Evolutionary conservation across 2,888 invertebrate species (phyloP), one percentile per base, ranked within the genome.

Genomic region (Hoplodrina ambigua): DNA sequence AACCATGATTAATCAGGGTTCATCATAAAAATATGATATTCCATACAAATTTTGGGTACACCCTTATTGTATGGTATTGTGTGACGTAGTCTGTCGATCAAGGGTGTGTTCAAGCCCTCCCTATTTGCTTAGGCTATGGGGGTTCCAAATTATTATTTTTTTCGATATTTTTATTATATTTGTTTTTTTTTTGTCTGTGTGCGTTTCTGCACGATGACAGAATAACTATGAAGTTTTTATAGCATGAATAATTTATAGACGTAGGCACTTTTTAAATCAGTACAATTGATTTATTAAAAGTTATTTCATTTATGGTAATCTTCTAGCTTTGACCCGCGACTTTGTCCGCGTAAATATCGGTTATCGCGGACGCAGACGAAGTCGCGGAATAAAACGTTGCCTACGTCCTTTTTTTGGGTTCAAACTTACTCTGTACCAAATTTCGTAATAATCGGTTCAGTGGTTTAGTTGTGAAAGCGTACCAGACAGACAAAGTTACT

Each of bases 21-120:
- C 81, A 80, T 85, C 85, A 83, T 84, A 85, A 82, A 85, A 84
- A 84, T 85, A 84, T 84, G 84, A 84, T 85, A 84, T 84, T 78
- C 84, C 69, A 84, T 85, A 73, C 73, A 82, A 75, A 61, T 77
- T 77, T 77, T 46, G 65, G 80, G 67, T 49, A 44, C 53, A 61
- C 68, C 78, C 75, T 56, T 74, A 81, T 70, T 83, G 55, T 75
- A 46, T 30, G 37, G 70, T 72, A 73, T 79, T 83, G 77, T 83
- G 20, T 33, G 44, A 6, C 53, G 53, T 49, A 55, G 76, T 77
- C 73, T 56, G 57, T 66, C 75, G 80, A 81, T 81, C 78, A 75
- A 75, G 82, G 80, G 82, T 71, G 68, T 71, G 74, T 62, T 25
- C 65, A 65, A 72, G 46, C 79, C 66, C 76, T 53, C 65, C 33